These are phyloP conservation scores for Erinaceus europaeus DNA, from an alignment of 2,113 vertebrate species.

Conservation along the genomic window DNA sequence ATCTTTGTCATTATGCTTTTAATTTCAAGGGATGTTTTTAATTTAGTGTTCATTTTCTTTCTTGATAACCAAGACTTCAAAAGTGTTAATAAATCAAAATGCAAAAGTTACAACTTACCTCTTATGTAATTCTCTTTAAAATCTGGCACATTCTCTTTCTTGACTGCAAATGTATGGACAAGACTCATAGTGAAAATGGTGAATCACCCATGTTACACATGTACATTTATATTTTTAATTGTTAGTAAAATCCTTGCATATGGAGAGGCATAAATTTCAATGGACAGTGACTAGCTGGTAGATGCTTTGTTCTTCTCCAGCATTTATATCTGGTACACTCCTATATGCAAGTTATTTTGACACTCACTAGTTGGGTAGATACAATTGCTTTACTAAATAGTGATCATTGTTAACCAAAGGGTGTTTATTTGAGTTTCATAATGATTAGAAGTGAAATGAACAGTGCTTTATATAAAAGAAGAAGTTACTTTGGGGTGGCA, in stretches of 20 bases:
- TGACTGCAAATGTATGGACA: slow-evolving; percentile 10
- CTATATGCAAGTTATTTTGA: neutral
- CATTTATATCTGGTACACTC: neutral
- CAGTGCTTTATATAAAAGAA: too few relatives aligned
- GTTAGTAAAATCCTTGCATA: neutral
- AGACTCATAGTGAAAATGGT: neutral
- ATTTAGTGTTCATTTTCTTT: slow-evolving; percentile 44
- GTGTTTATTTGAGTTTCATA: too few relatives aligned
- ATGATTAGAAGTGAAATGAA: too few relatives aligned
- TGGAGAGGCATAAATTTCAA: neutral
- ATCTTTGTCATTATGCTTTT: slow-evolving; percentile 59
- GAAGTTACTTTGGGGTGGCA: neutral
- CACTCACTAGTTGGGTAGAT: neutral
- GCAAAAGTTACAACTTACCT: slow-evolving; percentile 2
- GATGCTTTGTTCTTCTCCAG: neutral
- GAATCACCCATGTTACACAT: neutral
- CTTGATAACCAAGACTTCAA: slow-evolving; percentile 19
- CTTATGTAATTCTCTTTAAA: slow-evolving; percentile 10
- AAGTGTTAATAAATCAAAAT: slow-evolving; percentile 54
- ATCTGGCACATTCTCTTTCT: neutral
- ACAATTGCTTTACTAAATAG: slow-evolving; percentile 13
- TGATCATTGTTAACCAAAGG: too few relatives aligned
- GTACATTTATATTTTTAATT: slow-evolving; percentile 17
- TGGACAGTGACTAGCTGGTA: neutral
- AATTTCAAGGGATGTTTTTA: slow-evolving; percentile 54